Base-by-base conservation (phyloP, 2,113 vertebrate genomes). In the Turdus rufiventris region DNA sequence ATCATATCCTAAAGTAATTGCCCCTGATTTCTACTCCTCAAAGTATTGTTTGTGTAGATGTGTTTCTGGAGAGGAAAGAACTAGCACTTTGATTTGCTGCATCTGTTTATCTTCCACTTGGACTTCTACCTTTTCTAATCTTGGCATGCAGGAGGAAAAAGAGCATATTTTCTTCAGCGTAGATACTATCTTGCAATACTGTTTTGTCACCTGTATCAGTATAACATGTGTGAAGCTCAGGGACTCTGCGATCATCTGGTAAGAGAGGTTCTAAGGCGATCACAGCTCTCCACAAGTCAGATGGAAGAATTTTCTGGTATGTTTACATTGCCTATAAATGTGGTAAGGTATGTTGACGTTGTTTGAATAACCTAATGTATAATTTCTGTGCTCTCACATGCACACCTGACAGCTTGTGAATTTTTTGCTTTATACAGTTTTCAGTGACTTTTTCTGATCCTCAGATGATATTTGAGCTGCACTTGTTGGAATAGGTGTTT, bases 211-310 rank as follows among this genome's bases (percentile, higher is more conserved):
- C 94, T 99, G 9, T 99, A 98, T 94, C 97, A 97, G 47, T 99
- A 99, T 90, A 98, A 97, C 23, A 90, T 99, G 33, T 97, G 97
- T 85, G 99, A 99, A 75, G 99, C 99, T 63, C 99, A 99, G 95
- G 98, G 98, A 54, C 96, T 99, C 20, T 99, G 98, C 73, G 99
- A 99, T 97, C 98, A 98, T 93, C 97, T 99, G 92, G 98, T 98
- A 34, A 96, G 83, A 65, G 95, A 98, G 70, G 93, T 99, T 68
- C 97, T 99, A 54, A 97, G 94, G 45, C 95, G 94, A 48, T 95
- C 97, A 12, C 96, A 93, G 36, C 89, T 98, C 14, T 97, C 91
- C 50, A 47, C 96, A 40, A 62, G 31, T 23, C 89, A 96, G 54
- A 72, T 29, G 71, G 94, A 96, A 93, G 78, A 85, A 26, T 73